These are phyloP conservation scores for Pycnonotus jocosus DNA, from an alignment of 2,113 vertebrate species.

Conservation along the genomic window DNA sequence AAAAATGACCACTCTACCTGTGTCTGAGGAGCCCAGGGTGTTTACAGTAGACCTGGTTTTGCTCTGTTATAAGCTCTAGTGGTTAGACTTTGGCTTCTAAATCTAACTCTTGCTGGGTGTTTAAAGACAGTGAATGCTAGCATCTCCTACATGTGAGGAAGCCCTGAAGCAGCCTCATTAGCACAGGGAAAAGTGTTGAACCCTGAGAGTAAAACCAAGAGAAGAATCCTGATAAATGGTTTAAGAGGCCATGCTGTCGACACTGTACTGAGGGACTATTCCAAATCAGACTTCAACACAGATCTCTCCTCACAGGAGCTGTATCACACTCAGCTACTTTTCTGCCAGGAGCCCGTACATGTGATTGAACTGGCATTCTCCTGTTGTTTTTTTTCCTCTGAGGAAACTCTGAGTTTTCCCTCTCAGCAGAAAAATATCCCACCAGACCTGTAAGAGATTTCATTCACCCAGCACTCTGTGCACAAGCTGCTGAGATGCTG, in stretches of 20 bases:
- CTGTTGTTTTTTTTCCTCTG: not conserved
- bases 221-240: not conserved
- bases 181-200: not conserved
- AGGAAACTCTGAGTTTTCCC: not conserved
- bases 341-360: not conserved
- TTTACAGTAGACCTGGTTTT: not conserved
- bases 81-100: not conserved
- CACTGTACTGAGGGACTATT: not conserved
- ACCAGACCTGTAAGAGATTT: not conserved
- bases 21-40: not conserved
- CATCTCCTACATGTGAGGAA: not conserved
- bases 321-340: not conserved
- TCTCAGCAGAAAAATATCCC: not conserved
- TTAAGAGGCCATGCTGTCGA: not conserved
- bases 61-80: not conserved
- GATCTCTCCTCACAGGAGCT: not conserved
- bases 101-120: not conserved
- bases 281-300: not conserved
- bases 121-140: not conserved
- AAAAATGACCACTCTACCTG: fast-evolving
- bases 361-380: not conserved
- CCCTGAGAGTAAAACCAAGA: not conserved
- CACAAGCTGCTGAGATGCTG: not conserved
- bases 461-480: not conserved
- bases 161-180: not conserved